Evolutionary conservation across 1,140 invertebrate genomes (phyloP).

Genomic region (Asbolus verrucosus): DNA sequence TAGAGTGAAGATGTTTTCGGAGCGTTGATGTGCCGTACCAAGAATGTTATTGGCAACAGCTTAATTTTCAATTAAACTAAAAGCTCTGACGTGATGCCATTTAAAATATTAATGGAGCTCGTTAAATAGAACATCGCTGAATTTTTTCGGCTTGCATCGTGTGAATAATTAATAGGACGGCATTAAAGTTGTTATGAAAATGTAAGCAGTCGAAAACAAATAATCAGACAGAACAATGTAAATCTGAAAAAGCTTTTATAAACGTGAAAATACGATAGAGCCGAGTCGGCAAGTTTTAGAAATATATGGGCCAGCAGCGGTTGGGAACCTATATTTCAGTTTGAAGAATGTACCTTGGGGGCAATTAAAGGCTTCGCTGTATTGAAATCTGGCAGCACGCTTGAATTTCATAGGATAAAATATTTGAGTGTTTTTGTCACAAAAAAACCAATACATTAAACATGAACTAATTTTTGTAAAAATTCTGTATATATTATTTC

Average conservation of each 20-base stretch:
- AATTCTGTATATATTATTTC: background rate
- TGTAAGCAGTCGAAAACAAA: background rate
- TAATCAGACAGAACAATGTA: conserved; percentile 31
- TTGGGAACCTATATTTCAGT: conserved; percentile 32
- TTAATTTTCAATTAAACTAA: conserved; percentile 34
- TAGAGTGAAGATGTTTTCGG: too few species aligned
- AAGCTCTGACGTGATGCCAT: background rate
- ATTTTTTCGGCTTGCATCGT: conserved; percentile 2
- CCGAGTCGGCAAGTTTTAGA: conserved; percentile 30
- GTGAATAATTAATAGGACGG: conserved; percentile 3
- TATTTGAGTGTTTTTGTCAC: conserved; percentile 39
- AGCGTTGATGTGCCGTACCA: too few species aligned
- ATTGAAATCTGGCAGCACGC: conserved; percentile 30
- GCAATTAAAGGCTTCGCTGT: conserved; percentile 33
- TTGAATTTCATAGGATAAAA: conserved; percentile 31
- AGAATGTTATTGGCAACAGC: too few species aligned
- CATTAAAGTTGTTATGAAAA: conserved; percentile 1
- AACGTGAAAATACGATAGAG: conserved; percentile 33
- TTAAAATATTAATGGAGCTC: conserved; percentile 22
- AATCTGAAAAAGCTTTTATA: conserved; percentile 34
- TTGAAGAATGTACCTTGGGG: conserved; percentile 38
- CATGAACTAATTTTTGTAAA: conserved; percentile 26
- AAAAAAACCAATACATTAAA: conserved; percentile 28
- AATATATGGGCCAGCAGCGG: conserved; percentile 30
- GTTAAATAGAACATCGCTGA: conserved; percentile 2